Base-by-base conservation (phyloP, 2,888 invertebrate genomes). In the Chrysolina haemoptera region DNA sequence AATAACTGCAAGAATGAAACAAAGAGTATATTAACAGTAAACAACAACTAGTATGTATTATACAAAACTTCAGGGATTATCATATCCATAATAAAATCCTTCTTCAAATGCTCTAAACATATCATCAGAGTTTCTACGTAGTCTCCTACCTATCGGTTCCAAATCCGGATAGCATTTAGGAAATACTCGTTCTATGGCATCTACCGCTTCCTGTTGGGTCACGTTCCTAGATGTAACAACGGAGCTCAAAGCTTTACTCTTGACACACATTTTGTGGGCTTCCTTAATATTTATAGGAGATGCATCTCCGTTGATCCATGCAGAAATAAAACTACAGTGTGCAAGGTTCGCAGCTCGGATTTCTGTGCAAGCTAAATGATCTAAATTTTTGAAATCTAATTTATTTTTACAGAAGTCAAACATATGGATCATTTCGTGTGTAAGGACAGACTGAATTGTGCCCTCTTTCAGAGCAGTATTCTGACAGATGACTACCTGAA, bases 361-460 rank as follows among this genome's bases (percentile, higher is more conserved):
- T 90, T 98, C 98, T 0, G 98, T 96, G 85, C 98, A 98, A 0
- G 98, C 98, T 72, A 98, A 88, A 87, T 98, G 98, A 78, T 97
- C 94, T 78, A 97, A 90, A 85, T 98, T 96, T 81, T 92, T 94
- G 82, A 97, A 96, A 88, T 98, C 95, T 71, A 98, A 86, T 63
- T 98, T 92, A 79, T 97, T 95, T 59, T 93, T 91, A 86, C 98
- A 98, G 85, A 93, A 95, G 87, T 98, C 98, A 85, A 97, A 98
- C 96, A 98, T 98, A 86, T 98, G 98, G 63, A 98, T 94, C 91
- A 98, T 92, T 88, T 98, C 98, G 83, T 98, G 98, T 0, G 94
- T 92, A 55, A 98, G 86, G 0, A 97, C 94, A 22, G 94, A 94
- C 85, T 95, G 94, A 0, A 96, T 92, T 86, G 93, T 90, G 12